A percentile compares a stretch with the other conserved stretches of the same genome.
These are phyloP conservation scores for Embiotoca jacksoni DNA, from an alignment of 2,113 vertebrate species.

Conservation along the genomic window DNA sequence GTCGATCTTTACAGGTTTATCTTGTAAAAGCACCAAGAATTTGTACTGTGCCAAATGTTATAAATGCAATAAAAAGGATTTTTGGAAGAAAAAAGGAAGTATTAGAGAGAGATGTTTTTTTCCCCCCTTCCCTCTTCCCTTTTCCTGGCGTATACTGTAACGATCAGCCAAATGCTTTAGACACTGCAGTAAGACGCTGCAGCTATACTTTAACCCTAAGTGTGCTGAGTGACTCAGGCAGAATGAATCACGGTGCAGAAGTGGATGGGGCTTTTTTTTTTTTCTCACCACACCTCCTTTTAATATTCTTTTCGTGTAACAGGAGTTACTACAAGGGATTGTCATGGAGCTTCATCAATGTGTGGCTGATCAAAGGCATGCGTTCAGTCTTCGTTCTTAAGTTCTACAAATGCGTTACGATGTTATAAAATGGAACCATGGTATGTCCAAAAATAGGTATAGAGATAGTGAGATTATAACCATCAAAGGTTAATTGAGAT, in stretches of 20 bases:
- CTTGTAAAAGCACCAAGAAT: constrained; percentile 92
- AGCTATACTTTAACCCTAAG: constrained; percentile 87
- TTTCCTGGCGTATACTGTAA: constrained; percentile 81
- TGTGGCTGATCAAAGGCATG: constrained; percentile 45
- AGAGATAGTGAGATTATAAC: constrained; percentile 1
- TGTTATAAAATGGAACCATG: constrained; percentile 15
- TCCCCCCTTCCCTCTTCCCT: constrained; percentile 31
- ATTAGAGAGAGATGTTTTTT: constrained; percentile 73
- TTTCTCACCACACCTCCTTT: constrained; percentile 6
- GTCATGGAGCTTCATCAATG: constrained; percentile 38
- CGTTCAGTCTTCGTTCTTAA: constrained; percentile 7
- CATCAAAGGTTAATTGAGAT: constrained; percentile 27
- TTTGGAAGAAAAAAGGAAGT: constrained; percentile 81
- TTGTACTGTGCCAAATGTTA: constrained; percentile 96
- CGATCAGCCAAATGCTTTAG: constrained; percentile 83
- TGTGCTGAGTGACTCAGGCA: constrained; percentile 75
- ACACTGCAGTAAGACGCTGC: constrained; percentile 91
- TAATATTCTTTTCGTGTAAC: constrained; percentile 4
- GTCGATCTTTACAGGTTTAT: constrained; percentile 92
- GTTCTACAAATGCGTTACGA: constrained; percentile 29
- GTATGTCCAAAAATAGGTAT: background rate
- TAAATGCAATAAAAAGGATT: constrained; percentile 94
- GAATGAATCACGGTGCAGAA: constrained; percentile 70
- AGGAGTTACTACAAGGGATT: constrained; percentile 1
- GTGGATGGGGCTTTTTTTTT: constrained; percentile 47